Base-by-base conservation (phyloP, 2,888 invertebrate genomes). In the Eugnorisma glareosa region DNA sequence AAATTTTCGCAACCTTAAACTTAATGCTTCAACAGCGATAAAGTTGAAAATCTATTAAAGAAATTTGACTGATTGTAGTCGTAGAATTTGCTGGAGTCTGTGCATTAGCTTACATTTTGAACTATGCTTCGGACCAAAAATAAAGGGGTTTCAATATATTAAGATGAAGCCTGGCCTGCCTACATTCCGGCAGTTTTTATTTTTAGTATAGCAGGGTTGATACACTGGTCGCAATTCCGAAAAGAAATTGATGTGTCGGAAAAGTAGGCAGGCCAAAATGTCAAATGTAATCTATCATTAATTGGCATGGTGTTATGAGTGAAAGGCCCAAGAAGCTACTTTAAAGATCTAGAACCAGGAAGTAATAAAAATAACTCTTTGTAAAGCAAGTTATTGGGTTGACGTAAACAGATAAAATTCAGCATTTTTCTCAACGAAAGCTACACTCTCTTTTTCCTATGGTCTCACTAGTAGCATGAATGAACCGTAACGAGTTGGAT, bases 401-500 rank as follows among this genome's bases (percentile, higher is more conserved):
- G 45, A 54, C 63, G 54, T 35, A 67, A 81, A 28, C 5, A 57
- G 10, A 80, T 73, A 54, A 40, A 75, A 51, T 28, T 63, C 31
- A 48, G n/a, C 45, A 75, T 67, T 76, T 63, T 54, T 67, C 11
- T 6, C 18, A 31, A 31, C 51, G 31, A 77, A 68, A 77, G 57
- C 7, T 2, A 37, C n/a, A 35, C 40, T 21, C 31, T 0, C 11
- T 7, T 21, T 64, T 77, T 67, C 43, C 31, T 13, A 21, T 15
- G 7, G 24, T 37, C 59, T n/a, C 51, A 59, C 15, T 43, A 7
- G 48, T 13, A 51, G n/a, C 35, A 54, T 83, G 59, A 69, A 84
- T 79, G 73, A 84, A 21, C 64, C 37, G 45, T 43, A 68, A 73
- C 76, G 1, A 64, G 67, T 67, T 45, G 48, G 45, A 31, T 54